These are phyloP conservation scores for Pteromalus puparum DNA, from an alignment of 1,140 invertebrate species.

Conservation along the genomic window DNA sequence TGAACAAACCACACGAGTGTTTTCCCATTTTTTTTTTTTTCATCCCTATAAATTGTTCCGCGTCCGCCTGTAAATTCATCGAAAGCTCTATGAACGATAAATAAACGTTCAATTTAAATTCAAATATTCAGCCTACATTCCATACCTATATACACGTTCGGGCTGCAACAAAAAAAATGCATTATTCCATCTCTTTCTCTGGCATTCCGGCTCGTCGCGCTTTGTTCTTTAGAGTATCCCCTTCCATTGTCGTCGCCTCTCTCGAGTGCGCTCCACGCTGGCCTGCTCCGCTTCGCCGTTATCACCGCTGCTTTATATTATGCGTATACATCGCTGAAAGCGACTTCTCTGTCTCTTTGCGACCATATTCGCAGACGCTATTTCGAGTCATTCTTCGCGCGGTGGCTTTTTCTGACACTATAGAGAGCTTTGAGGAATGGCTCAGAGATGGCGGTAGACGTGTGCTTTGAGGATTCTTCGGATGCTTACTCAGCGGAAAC, in stretches of 20 bases:
- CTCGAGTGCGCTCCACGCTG: background rate
- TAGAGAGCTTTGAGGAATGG: background rate
- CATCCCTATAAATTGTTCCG: too few relatives aligned
- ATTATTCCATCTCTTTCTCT: background rate
- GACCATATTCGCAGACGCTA: background rate
- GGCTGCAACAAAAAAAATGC: background rate
- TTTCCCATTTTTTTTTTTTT: too few relatives aligned
- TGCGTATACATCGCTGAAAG: background rate
- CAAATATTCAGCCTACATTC: background rate
- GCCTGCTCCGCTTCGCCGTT: background rate
- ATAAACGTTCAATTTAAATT: background rate
- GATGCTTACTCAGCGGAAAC: too few relatives aligned
- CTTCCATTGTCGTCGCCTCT: background rate
- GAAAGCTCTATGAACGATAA: too few relatives aligned
- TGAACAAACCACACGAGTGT: too few relatives aligned
- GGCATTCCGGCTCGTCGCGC: background rate
- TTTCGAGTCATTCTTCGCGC: background rate
- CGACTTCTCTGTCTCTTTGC: background rate
- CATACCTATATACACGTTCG: background rate
- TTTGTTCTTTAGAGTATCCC: conserved; percentile 7
- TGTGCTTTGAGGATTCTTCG: background rate
- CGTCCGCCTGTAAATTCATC: too few relatives aligned
- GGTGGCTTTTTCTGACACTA: background rate
- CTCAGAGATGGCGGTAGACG: background rate
- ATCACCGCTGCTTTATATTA: background rate